Evolutionary conservation across 1,140 invertebrate genomes (phyloP), one percentile per base, ranked within the genome.

Genomic region (Cyclina sinensis): DNA sequence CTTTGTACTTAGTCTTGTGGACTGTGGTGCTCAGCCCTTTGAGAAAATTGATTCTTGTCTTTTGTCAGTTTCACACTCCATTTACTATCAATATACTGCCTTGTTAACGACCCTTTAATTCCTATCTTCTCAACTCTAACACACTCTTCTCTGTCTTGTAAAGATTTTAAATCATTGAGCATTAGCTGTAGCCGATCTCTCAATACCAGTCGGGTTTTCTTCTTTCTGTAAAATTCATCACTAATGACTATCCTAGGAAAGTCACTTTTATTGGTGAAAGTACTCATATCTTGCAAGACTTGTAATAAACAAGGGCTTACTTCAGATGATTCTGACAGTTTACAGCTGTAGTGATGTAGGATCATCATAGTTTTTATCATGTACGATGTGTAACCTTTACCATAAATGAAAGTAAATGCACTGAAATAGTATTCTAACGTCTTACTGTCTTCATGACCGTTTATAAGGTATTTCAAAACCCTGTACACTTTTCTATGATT

Each of bases 351-450:
- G 24, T 74, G 70, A 27, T 74, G 70, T 0, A 1, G 4, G 11
- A 74, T 74, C 39, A 74, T 74, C 37, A 39, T 46, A 21, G 39
- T 74, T 74, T 74, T 74, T 12, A 74, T 27, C 70, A 74, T 74
- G 37, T 48, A 74, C 1, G 70, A 48, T 5, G 70, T 74, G 21
- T 43, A 27, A n/a, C 16, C 24, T 43, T 48, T 48, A 11, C 14
- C 4, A 65, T 30, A 65, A 24, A 11, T n/a, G 5, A 9, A 35
- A 3, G 1, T 74, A 9, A 4, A 7, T 48, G 37, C 14, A 3
- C 70, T 21, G 18, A 74, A 43, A 74, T 48, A 48, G 32, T n/a
- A 48, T 46, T 35, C n/a, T 5, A 39, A 24, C 21, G 18, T 27
- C 27, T 43, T 39, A 27, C n/a, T 37, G 32, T 74, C 70, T 3